Percentiles rank a stretch among this genome's conserved stretches.
These are phyloP conservation scores for Otus scops DNA, from an alignment of 2,797 vertebrate species.

Conservation along the genomic window DNA sequence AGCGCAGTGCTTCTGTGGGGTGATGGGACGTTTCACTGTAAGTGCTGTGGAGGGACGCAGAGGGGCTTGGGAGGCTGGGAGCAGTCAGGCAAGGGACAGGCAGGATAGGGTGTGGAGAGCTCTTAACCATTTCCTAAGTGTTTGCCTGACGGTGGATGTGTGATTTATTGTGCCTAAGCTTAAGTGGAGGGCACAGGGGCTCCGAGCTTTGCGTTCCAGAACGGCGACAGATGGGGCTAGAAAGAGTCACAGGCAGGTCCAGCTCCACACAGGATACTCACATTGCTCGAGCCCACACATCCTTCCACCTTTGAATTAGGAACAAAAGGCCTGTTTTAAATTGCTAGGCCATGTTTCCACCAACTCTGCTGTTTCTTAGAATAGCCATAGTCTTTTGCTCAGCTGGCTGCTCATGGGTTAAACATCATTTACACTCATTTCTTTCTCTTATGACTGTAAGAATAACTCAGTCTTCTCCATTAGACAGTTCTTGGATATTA, in stretches of 20 bases:
- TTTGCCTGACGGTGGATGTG: rapidly evolving
- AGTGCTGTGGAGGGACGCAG: neutral
- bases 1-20: neutral
- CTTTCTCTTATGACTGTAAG: neutral
- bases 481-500: neutral
- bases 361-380: neutral
- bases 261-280: neutral
- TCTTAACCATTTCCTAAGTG: neutral
- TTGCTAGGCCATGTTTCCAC: neutral
- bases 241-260: neutral
- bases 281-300: rapidly evolving
- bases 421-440: neutral
- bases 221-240: neutral
- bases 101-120: neutral
- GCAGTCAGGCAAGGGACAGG: neutral
- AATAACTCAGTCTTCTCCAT: neutral
- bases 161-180: neutral
- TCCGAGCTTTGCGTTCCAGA: neutral
- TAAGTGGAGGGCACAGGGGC: neutral
- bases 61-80: neutral
- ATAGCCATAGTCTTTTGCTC: neutral
- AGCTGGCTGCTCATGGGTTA: neutral
- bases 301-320: neutral
- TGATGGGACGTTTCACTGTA: neutral
- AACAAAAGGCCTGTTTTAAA: neutral